Evolutionary conservation across 2,797 vertebrate species (phyloP), one percentile per base, ranked within the genome.

Genomic region (Vespertilio murinus): DNA sequence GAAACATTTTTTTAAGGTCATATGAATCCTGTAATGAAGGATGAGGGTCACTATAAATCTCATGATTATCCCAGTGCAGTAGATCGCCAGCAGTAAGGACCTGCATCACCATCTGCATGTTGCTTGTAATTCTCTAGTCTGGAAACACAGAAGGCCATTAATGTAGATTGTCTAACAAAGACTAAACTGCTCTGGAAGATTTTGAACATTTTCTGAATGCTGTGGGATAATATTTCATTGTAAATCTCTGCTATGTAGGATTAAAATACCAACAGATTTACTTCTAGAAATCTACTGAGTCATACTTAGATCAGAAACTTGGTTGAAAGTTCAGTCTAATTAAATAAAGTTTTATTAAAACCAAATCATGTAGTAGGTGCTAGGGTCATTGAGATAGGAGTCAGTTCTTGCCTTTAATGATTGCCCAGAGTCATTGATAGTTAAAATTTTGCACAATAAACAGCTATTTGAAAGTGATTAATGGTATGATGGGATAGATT

Each of bases 1-100:
- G 81, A 91, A 88, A 79, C 6, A 28, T 18, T 82, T 91, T 94
- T 54, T 42, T 42, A 42, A 92, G 88, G 69, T 93, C 35, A 64
- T 87, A 74, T 82, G 71, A 45, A 16, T 90, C 33, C 3, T 78
- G 7, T 54, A 64, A 33, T 67, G 81, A 94, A 77, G 77, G 25
- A 88, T 71, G 20, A 84, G 23, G 40, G 17, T 64, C 73, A 64
- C 33, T 28, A 3, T 71, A 78, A 83, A 49, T 65, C 35, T 88
- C 25, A 65, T 45, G 35, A 59, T 73, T 56, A 65, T 73, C 38
- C 56, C 8, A 42, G 25, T 10, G 3, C 30, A 22, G 28, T 77
- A 65, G 64, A 77, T n/a, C 0, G 5, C 3, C 1, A 65, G 49
- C 42, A 81, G 28, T 56, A 73, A 93, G 70, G 40, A 28, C n/a